Evolutionary conservation across 2,888 invertebrate genomes (phyloP), one percentile per base, ranked within the genome.

Genomic region (Chloroclystis v-ata): DNA sequence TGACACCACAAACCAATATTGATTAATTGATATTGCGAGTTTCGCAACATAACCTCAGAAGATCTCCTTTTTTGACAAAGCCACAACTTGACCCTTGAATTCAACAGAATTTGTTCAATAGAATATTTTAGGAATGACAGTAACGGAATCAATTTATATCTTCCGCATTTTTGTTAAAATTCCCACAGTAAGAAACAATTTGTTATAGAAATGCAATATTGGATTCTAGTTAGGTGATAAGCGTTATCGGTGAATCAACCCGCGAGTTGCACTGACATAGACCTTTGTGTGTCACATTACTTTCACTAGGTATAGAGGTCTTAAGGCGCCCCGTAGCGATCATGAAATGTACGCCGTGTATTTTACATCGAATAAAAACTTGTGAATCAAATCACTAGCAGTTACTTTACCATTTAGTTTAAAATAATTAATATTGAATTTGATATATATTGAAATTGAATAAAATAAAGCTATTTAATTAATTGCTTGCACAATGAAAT

Each of bases 181-280:
- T 33, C 16, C 20, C 20, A 35, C 10, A 33, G 26, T 26, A 1
- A 3, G 5, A 33, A 8, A 32, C 20, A 0, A 4, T 11, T 28
- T 39, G 14, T 29, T 13, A 24, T 29, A 55, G 61, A 67, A 65
- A 56, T 66, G 64, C 69, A 66, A 66, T 59, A 64, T 65, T 72
- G 67, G 65, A 70, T 71, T 68, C 66, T 71, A 57, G 56, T 67
- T 59, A 52, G 47, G 49, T 54, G 72, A 72, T 69, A 73, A 64
- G 60, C 60, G 69, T 75, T 83, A 83, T 84, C 84, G 80, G 82
- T 67, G 71, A 75, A 71, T 79, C 71, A 80, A 75, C 82, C 69
- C 67, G 60, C 52, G 64, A 56, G 58, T 62, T 67, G 68, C 69
- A 67, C 52, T 72, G 79, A 75, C 78, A 76, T 75, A 77, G 78